phyloP scores from a whole-genome alignment of 2,113 vertebrate species.

The Clarias macrocephalus region DNA sequence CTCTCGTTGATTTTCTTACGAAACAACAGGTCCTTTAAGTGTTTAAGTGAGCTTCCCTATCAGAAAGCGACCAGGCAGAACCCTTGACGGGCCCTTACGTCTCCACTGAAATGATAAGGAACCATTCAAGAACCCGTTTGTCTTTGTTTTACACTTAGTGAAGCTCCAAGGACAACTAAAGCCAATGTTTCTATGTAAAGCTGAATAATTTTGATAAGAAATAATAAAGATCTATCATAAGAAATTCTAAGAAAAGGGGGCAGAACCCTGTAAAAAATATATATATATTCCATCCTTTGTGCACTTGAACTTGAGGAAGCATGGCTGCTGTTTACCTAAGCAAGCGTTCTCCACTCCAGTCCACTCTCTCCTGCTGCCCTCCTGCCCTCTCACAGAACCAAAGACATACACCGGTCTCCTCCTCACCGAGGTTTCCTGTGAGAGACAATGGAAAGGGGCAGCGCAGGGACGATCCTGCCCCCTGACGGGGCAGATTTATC shows the following conservation, averaged over 20 bases:
- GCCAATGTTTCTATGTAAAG: not conserved
- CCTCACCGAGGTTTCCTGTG: constrained; percentile 60
- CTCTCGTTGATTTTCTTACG: not conserved
- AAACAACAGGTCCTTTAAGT: not conserved
- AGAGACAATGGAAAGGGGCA: constrained; percentile 65
- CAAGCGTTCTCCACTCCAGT: constrained; percentile 33
- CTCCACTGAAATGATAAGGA: not conserved
- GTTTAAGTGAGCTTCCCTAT: not conserved
- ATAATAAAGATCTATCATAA: not conserved
- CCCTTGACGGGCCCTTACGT: not conserved
- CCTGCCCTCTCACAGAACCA: constrained; percentile 36
- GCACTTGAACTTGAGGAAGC: constrained; percentile 35
- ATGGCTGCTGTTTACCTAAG: constrained; percentile 27
- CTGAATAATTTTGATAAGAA: not conserved
- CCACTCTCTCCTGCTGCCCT: constrained; percentile 48
- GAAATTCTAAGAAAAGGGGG: not conserved
- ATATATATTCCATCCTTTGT: not conserved
- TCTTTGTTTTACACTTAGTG: not conserved
- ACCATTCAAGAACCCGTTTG: not conserved
- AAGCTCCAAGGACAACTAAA: not conserved
- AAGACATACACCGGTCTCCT: constrained; percentile 50
- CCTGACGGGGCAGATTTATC: constrained; percentile 78
- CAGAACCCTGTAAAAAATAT: not conserved
- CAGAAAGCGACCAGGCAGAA: not conserved
- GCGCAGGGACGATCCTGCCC: constrained; percentile 61